Base-by-base conservation (phyloP, 2,797 vertebrate species). In the Micrastur ruficollis region DNA sequence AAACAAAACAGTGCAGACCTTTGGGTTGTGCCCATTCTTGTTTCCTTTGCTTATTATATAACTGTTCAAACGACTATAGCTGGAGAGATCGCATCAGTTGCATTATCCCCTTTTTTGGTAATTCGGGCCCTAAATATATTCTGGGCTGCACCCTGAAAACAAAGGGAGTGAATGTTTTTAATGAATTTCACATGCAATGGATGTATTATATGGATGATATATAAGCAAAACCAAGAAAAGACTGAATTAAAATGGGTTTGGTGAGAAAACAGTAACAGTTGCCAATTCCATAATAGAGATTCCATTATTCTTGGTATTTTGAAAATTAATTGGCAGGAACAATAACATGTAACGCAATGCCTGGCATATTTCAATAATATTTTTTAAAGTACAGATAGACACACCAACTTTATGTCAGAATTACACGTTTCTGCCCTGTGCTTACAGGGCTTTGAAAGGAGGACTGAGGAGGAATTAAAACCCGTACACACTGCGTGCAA, bases 151-250 rank as follows among this genome's bases (percentile, higher is more conserved):
- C 94, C 96, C 94, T 97, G 95, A 95, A 97, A 97, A 97, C 94
- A 95, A 97, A 97, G 96, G 94, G 96, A 96, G 94, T 96, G 94
- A 97, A 95, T 93, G 91, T 93, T 95, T 97, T 97, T 89, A 96
- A 97, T 81, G 93, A 96, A 93, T 94, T 97, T 81, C 91, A 96
- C 95, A 94, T 96, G 96, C 95, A 89, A 94, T 94, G 96, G 88
- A 91, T 92, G 86, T 70, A 89, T 76, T 89, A 68, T 94, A 96
- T 81, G 94, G 93, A 95, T 95, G 94, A 95, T 86, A 92, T 29
- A 88, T 65, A 81, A 84, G 89, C 42, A 93, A 95, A 97, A 96
- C 0, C 70, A 95, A 95, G 88, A 86, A 91, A 93, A 94, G 73
- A 88, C 46, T 95, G 85, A 93, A 84, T 86, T 91, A 79, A 91